Evolutionary conservation across 2,888 invertebrate genomes (phyloP).

Genomic region (Lasioglossum morio): DNA sequence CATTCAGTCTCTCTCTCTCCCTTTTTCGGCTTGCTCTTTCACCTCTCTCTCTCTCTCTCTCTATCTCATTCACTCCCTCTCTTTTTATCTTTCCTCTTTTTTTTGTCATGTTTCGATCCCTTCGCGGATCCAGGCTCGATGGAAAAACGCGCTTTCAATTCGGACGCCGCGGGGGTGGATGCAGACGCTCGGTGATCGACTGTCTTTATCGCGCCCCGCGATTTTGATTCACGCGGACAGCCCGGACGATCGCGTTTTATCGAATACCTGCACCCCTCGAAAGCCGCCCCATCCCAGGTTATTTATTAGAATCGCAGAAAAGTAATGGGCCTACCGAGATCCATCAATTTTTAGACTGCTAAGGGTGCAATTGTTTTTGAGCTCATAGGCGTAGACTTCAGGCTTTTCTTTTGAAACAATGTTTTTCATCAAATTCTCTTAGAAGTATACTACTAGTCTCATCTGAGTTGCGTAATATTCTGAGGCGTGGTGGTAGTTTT

Average conservation of each 20-base stretch:
- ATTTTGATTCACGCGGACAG: constrained; percentile 62
- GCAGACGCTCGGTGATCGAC: constrained; percentile 53
- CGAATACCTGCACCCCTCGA: constrained; percentile 7
- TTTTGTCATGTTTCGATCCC: constrained; percentile 1
- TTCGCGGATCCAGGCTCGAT: constrained; percentile 27
- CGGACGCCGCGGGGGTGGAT: constrained; percentile 19
- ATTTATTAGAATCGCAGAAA: constrained; percentile 45
- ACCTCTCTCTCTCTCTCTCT: background rate
- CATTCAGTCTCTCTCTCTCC: background rate
- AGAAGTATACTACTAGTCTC: too few relatives aligned
- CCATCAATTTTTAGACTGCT: background rate
- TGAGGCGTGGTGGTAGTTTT: too few relatives aligned
- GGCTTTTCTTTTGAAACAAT: background rate
- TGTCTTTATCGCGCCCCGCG: constrained; percentile 54
- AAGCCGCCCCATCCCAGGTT: constrained; percentile 32
- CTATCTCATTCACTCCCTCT: background rate
- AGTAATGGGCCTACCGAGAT: constrained; percentile 20
- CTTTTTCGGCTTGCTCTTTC: constrained; percentile 36
- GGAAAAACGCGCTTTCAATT: constrained; percentile 49
- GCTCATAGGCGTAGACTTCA: background rate
- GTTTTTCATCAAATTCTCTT: background rate
- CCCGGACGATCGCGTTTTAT: constrained; percentile 44
- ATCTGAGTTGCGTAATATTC: too few relatives aligned
- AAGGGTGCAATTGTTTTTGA: background rate
- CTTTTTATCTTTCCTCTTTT: background rate